Evolutionary conservation across 2,797 vertebrate species (phyloP), one percentile per base, ranked within the genome.

Genomic region (Adelosebastes latens): DNA sequence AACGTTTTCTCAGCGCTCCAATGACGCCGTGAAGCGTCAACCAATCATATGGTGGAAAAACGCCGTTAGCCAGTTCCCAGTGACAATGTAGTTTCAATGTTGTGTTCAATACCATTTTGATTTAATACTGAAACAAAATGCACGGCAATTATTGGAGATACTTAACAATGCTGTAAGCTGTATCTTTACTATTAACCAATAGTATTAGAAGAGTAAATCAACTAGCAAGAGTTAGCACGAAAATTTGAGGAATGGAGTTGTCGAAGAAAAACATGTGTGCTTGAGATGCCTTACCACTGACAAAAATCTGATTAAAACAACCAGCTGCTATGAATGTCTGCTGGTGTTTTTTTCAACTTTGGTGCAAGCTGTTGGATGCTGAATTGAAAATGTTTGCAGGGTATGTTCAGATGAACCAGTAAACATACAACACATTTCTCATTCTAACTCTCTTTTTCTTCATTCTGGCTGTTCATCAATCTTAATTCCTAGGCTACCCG

Each of bases 391-490:
- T 60, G 16, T 65, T 25, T 64, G 10, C 14, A 8, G 3, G 16
- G 6, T 55, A 18, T 39, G 18, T 62, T 77, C 18, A 75, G 16
- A 65, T n/a, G 7, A 22, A 68, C 27, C 27, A 46, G 36, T 60
- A 81, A 83, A 62, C n/a, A 29, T 3, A 16, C 64, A 75, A 58
- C 66, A 13, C 31, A 71, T 77, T 61, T 70, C 16, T 73, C 66
- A 53, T 18, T 34, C 13, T 29, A 8, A 8, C 2, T 2, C 6
- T 67, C 66, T 62, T 60, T 25, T 59, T 9, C 58, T 67, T 36
- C 3, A 18, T 65, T 69, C 31, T 8, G 24, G 9, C 20, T 59
- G 14, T 49, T 62, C 78, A 87, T 88, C 73, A 14, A 64, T 83
- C 84, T 75, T 70, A 66, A 84, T 34, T 70, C 36, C 27, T 6